Percentiles rank a stretch among this genome's conserved stretches.
These are phyloP conservation scores for Carettochelys insculpta DNA, from an alignment of 2,113 vertebrate genomes.

Conservation along the genomic window DNA sequence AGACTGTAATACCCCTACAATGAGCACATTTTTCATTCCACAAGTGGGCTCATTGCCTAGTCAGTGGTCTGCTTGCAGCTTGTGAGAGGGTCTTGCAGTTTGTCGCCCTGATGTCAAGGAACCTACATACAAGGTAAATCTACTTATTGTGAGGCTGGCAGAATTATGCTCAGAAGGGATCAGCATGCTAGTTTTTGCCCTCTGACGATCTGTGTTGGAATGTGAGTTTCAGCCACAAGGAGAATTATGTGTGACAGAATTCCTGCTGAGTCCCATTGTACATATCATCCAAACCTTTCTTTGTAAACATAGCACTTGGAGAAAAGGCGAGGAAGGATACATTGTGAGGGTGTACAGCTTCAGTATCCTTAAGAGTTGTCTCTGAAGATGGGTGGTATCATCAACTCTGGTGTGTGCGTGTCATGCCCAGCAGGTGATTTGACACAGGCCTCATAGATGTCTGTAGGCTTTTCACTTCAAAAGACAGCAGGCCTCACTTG, in stretches of 20 bases:
- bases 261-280: not conserved
- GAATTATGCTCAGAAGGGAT: not conserved
- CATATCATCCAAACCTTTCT: not conserved
- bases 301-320: not conserved
- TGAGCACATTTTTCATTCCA: not conserved
- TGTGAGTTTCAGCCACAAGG: not conserved
- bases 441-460: constrained; percentile 4
- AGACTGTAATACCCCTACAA: not conserved
- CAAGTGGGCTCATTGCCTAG: not conserved
- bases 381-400: not conserved
- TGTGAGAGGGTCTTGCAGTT: not conserved
- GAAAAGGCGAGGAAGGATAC: not conserved
- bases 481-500: constrained; percentile 5
- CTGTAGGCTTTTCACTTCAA: constrained; percentile 27
- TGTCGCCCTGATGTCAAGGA: not conserved
- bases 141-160: not conserved
- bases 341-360: not conserved
- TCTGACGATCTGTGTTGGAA: not conserved
- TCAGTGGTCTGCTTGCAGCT: not conserved
- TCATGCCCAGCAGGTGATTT: not conserved
- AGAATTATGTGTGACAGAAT: rapidly evolving
- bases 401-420: rapidly evolving
- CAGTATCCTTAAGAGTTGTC: not conserved
- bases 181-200: too few species aligned
- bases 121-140: not conserved